Evolutionary conservation across 2,888 invertebrate genomes (phyloP).

Genomic region (Apamea anceps): DNA sequence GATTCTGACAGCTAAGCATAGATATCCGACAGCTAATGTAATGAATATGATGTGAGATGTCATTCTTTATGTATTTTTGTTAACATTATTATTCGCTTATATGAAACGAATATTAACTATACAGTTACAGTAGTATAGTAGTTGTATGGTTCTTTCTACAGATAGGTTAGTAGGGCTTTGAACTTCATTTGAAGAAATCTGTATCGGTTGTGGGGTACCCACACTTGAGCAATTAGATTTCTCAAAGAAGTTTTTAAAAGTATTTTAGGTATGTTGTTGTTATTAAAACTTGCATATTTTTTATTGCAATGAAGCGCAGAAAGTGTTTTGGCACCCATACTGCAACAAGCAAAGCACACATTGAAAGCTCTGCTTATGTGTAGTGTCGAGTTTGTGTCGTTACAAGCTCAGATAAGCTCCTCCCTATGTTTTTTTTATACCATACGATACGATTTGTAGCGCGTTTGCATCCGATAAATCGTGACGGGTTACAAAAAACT

Average conservation of each 20-base stretch:
- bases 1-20: no score
- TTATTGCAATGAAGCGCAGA: neutral
- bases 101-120: neutral
- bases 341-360: neutral
- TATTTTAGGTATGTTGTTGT: neutral
- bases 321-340: neutral
- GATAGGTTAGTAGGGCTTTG: neutral
- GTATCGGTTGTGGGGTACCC: neutral
- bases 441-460: neutral
- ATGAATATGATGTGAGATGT: no score
- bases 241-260: neutral
- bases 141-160: no score
- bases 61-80: no score
- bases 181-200: neutral
- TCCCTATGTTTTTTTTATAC: neutral
- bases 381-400: neutral
- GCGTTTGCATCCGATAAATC: neutral
- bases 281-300: neutral
- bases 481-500: neutral
- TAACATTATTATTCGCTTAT: no score
- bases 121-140: no score
- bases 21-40: no score
- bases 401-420: neutral
- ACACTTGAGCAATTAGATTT: neutral
- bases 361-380: neutral